These are phyloP conservation scores for Blastobasis adustella DNA, from an alignment of 2,888 invertebrate species.

Conservation along the genomic window DNA sequence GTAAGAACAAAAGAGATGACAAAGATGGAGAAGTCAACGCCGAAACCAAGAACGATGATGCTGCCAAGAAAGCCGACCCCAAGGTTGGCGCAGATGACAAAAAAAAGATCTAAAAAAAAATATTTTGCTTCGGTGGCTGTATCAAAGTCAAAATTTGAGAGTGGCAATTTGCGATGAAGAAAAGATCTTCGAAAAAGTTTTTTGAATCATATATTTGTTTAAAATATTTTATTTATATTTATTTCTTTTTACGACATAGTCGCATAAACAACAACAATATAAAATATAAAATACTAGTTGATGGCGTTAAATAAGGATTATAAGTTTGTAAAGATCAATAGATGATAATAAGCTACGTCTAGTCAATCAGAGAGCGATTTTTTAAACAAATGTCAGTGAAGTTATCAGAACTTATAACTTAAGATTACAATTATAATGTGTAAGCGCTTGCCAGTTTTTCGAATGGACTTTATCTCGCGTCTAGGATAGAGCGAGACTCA, in stretches of 20 bases:
- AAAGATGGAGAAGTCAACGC: conserved; percentile 30
- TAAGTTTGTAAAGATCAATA: conserved; percentile 16
- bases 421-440: conserved; percentile 61
- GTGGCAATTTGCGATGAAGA: neutral
- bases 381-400: conserved; percentile 65
- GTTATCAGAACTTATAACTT: conserved; percentile 65
- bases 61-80: conserved; percentile 33
- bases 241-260: conserved; percentile 27
- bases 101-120: conserved; percentile 21
- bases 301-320: conserved; percentile 1
- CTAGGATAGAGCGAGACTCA: conserved; percentile 27
- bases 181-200: conserved; percentile 21
- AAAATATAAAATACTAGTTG: conserved; percentile 4
- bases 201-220: conserved; percentile 41
- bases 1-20: conserved; percentile 34
- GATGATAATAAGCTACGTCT: conserved; percentile 40
- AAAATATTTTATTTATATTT: conserved; percentile 35
- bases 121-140: conserved; percentile 7
- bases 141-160: conserved; percentile 1
- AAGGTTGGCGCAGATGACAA: conserved; percentile 37
- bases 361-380: conserved; percentile 49
- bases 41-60: conserved; percentile 37
- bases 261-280: conserved; percentile 3
- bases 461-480: conserved; percentile 42
- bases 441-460: conserved; percentile 68